A percentile compares a stretch with the other conserved stretches of the same genome.
Evolutionary conservation across 2,888 invertebrate species (phyloP).

Genomic region (Cephus rjabovi): DNA sequence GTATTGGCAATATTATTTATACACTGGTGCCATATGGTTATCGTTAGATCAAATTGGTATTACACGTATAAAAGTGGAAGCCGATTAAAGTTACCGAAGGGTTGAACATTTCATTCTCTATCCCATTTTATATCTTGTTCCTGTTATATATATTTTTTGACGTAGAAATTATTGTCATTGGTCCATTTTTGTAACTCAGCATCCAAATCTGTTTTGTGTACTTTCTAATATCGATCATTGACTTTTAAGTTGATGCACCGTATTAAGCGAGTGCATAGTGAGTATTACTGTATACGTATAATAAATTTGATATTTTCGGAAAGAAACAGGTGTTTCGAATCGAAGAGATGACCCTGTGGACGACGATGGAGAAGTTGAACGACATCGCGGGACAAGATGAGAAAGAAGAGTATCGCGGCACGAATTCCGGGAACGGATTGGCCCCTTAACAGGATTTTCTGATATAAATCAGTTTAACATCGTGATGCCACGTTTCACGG

Average conservation of each 20-base stretch:
- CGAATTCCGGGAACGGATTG: constrained; percentile 23
- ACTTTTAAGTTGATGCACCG: background rate
- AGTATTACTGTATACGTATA: background rate
- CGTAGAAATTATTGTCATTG: background rate
- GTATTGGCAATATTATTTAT: no score
- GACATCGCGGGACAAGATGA: background rate
- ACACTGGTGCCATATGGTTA: no score
- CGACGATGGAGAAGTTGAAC: background rate
- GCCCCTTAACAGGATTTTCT: constrained; percentile 29
- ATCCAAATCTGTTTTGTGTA: background rate
- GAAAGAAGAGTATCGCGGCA: background rate
- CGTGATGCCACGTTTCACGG: constrained; percentile 19
- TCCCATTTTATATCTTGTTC: constrained; percentile 2
- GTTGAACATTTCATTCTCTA: constrained; percentile 6
- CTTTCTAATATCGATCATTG: background rate
- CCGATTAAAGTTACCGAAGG: constrained; percentile 16
- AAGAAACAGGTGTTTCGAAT: background rate
- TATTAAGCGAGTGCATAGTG: background rate
- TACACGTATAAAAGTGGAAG: constrained; percentile 13
- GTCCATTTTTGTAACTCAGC: background rate
- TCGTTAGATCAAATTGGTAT: background rate
- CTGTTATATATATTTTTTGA: background rate
- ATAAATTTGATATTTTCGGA: background rate
- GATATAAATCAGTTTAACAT: constrained; percentile 31
- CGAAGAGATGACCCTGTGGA: background rate